Evolutionary conservation across 92 coral and sea anemone species (phyloP), one percentile per base, ranked within the genome.

Genomic region (Phenganax subtilis): DNA sequence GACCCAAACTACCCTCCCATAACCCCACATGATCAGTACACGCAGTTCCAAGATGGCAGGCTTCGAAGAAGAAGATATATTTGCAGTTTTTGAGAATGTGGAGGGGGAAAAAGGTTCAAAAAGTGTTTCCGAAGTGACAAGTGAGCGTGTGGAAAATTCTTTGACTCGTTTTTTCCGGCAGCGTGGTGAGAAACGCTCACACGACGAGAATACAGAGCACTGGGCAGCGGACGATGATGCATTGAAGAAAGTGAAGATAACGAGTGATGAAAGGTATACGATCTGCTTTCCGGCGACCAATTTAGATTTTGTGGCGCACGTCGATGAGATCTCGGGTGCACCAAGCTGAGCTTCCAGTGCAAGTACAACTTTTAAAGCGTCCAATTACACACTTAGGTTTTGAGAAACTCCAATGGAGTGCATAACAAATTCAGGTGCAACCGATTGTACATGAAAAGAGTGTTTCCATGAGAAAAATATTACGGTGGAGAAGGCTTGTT

Each of bases 11-110:
- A 15, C 67, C 8, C 7, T 61, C 14, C 14, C n/a, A 6, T 44
- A 30, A 28, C 47, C 73, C 73, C 12, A 4, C 73, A 30, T 4
- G 31, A 66, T 16, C 72, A 14, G 27, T 28, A 14, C 1, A 60
- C 68, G 11, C n/a, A 20, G 72, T 67, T 67, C 53, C 73, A 92
- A 91, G 97, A 97, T 97, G 90, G 98, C 90, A 67, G 87, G 75
- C 11, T 91, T 93, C 56, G 93, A 89, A 12, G 98, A 85, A 74
- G 88, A 90, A 59, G 96, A 91, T 47, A 84, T 93, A 28, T 93
- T 93, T 61, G 91, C 91, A 47, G 98, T 93, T 84, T 93, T 93
- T 81, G 98, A 93, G 55, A 63, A 64, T 63, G 27, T 47, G n/a
- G 83, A 63, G 52, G 20, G 71, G 28, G 63, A 79, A 51, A 79